phyloP scores from a whole-genome alignment of 1,140 invertebrate species.

The Sipha flava region DNA sequence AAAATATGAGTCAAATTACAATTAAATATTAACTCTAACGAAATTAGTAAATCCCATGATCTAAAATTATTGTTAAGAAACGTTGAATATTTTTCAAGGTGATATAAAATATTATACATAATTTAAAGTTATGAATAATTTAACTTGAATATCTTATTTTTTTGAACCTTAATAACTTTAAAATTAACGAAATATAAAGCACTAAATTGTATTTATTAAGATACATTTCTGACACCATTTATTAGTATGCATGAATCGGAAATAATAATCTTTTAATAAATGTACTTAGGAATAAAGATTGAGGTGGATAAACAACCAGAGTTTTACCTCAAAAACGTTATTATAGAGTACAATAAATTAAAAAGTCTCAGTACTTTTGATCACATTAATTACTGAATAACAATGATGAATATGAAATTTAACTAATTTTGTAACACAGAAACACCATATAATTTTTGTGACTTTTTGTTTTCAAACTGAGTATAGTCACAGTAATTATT shows the following conservation, averaged over 20 bases:
- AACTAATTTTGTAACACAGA: background rate
- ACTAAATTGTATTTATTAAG: background rate
- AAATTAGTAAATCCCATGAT: background rate
- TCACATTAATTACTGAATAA: constrained; percentile 14
- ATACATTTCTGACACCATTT: background rate
- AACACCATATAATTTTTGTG: background rate
- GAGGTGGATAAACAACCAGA: background rate
- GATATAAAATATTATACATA: background rate
- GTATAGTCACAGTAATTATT: background rate
- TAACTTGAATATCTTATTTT: background rate
- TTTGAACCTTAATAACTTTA: background rate
- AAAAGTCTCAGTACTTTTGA: background rate
- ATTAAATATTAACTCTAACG: background rate
- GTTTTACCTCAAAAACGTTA: constrained; percentile 8
- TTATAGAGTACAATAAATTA: constrained; percentile 5
- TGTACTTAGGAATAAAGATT: background rate
- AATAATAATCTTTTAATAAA: background rate
- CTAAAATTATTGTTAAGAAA: background rate
- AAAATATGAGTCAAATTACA: background rate
- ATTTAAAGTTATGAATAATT: background rate
- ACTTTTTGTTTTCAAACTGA: background rate
- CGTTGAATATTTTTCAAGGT: background rate
- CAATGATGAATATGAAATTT: constrained; percentile 6
- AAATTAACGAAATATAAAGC: background rate
- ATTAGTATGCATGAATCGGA: background rate